A percentile compares a stretch with the other conserved stretches of the same genome.
These are phyloP conservation scores for Lasiurus borealis DNA, from an alignment of 2,113 vertebrate genomes.

Conservation along the genomic window DNA sequence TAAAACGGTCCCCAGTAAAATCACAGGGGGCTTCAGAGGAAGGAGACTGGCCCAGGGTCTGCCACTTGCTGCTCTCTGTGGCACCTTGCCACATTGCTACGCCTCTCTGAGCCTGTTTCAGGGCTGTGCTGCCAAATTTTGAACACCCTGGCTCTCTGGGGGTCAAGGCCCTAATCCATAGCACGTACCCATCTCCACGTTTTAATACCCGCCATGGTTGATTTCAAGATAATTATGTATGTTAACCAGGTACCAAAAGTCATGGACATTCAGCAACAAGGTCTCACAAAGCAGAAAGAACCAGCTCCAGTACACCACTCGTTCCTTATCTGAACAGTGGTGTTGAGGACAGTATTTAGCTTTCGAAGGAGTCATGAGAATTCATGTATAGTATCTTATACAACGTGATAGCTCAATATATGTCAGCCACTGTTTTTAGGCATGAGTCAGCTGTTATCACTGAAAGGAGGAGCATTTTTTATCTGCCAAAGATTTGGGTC, in stretches of 20 bases:
- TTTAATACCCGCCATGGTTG: background rate
- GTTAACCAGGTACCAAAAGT: background rate
- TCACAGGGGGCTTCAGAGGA: background rate
- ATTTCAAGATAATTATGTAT: slow-evolving; percentile 1
- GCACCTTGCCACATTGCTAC: background rate
- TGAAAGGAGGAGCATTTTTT: background rate
- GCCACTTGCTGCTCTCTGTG: background rate
- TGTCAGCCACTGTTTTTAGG: background rate
- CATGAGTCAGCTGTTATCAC: background rate
- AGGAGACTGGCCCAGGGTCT: background rate
- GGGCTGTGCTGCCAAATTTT: background rate
- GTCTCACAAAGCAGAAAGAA: background rate
- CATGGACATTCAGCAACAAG: background rate
- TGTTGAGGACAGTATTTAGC: background rate
- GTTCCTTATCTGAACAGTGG: background rate
- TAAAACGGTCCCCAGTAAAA: background rate
- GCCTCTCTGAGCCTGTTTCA: background rate
- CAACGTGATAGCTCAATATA: background rate
- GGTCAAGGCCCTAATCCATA: background rate
- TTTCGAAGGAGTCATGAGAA: background rate
- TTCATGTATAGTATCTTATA: background rate
- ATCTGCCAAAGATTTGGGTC: background rate
- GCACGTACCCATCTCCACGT: background rate
- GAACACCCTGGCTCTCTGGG: background rate
- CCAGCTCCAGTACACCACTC: background rate